Percentiles rank a stretch among this genome's conserved stretches.
Evolutionary conservation across 2,797 vertebrate species (phyloP).

Genomic region (Florisuga fusca): DNA sequence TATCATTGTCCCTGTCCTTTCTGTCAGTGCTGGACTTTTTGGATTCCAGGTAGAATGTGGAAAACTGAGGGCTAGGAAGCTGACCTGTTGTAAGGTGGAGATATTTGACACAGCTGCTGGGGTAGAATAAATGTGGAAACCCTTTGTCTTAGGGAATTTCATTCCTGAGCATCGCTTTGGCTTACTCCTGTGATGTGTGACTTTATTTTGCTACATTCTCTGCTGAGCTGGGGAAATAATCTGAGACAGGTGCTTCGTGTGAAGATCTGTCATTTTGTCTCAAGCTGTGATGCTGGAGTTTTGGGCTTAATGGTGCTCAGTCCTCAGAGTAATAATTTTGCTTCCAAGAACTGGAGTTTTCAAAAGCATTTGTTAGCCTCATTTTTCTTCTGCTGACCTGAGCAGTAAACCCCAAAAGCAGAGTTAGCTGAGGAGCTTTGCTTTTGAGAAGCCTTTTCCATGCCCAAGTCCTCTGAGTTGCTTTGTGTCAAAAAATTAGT

Average conservation of each 20-base stretch:
- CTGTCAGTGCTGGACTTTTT: neutral
- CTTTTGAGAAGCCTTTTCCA: conserved; percentile 4
- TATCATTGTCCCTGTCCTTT: neutral
- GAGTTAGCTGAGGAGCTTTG: neutral
- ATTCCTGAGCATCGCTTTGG: neutral
- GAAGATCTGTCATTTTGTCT: conserved; percentile 17
- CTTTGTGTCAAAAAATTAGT: conserved; percentile 20
- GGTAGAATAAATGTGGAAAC: neutral
- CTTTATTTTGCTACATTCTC: neutral
- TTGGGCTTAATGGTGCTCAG: neutral
- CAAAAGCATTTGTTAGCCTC: conserved; percentile 45
- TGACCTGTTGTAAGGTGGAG: neutral
- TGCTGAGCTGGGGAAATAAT: conserved; percentile 22
- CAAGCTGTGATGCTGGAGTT: fast-evolving
- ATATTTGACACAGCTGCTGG: neutral
- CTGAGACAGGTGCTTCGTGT: conserved; percentile 7
- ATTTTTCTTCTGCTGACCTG: conserved; percentile 44
- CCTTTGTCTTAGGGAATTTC: conserved; percentile 2
- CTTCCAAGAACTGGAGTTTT: conserved; percentile 2
- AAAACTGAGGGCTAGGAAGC: neutral
- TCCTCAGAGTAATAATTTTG: neutral
- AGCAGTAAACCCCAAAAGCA: neutral
- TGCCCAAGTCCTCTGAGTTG: conserved; percentile 14
- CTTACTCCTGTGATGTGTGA: neutral
- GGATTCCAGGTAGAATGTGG: neutral